Percentiles rank a stretch among this genome's conserved stretches.
These are phyloP conservation scores for Agapetus fuscipes DNA, from an alignment of 2,888 invertebrate genomes.

Conservation along the genomic window DNA sequence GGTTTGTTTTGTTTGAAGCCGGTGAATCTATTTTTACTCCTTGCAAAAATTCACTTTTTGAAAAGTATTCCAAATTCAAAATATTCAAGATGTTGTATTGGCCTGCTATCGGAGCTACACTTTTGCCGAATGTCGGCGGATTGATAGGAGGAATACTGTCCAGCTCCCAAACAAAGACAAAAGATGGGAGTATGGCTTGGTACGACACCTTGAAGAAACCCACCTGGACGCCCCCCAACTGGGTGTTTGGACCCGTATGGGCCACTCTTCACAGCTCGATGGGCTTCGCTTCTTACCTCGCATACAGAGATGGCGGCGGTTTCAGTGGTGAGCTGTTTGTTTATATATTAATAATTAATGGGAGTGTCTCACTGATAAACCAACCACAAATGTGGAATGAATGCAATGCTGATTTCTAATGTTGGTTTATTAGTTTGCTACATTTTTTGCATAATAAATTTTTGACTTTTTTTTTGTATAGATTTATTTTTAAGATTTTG, in stretches of 20 bases:
- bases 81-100: constrained; percentile 22
- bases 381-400: too few relatives aligned
- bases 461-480: too few relatives aligned
- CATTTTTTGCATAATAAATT: too few relatives aligned
- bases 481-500: too few relatives aligned
- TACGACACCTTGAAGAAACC: constrained; percentile 66
- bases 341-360: too few relatives aligned
- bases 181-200: constrained; percentile 43
- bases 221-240: constrained; percentile 67
- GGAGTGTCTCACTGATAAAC: too few relatives aligned
- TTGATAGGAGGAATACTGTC: constrained; percentile 54
- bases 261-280: constrained; percentile 64
- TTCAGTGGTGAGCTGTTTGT: constrained; percentile 42
- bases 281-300: constrained; percentile 77
- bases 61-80: too few relatives aligned
- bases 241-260: constrained; percentile 73
- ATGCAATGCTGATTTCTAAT: too few relatives aligned
- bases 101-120: constrained; percentile 38
- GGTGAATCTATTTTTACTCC: too few relatives aligned
- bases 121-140: constrained; percentile 64
- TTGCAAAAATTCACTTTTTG: too few relatives aligned
- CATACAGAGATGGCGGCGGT: constrained; percentile 67
- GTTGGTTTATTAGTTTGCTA: too few relatives aligned
- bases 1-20: too few relatives aligned
- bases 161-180: constrained; percentile 48